These are phyloP conservation scores for Itoplectis maculator DNA, from an alignment of 2,888 invertebrate genomes.

Conservation along the genomic window DNA sequence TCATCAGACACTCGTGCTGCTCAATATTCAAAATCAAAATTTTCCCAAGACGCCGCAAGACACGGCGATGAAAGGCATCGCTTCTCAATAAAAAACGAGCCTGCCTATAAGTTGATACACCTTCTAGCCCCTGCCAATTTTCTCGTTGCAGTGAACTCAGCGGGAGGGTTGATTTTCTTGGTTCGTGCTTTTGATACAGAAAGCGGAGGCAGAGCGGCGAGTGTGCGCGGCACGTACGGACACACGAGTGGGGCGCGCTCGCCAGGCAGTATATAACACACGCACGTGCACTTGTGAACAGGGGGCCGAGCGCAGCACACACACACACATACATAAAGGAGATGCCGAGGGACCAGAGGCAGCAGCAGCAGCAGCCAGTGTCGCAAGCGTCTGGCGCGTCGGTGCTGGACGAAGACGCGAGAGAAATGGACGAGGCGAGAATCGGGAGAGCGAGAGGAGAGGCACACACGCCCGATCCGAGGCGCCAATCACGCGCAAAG, in stretches of 20 bases:
- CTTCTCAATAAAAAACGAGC: too few species aligned
- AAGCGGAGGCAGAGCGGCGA: slow-evolving; percentile 28
- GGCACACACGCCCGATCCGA: slow-evolving; percentile 77
- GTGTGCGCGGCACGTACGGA: slow-evolving; percentile 32
- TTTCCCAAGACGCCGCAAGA: too few species aligned
- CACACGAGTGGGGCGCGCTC: slow-evolving; percentile 29
- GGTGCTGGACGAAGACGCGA: slow-evolving; percentile 7
- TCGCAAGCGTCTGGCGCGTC: slow-evolving; percentile 4
- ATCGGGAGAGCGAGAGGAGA: slow-evolving; percentile 58
- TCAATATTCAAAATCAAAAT: too few species aligned
- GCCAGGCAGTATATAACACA: slow-evolving; percentile 39
- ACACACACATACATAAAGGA: too few species aligned
- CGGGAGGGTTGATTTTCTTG: slow-evolving; percentile 50
- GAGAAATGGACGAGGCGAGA: slow-evolving; percentile 40
- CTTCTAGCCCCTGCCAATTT: neutral
- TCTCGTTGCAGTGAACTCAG: slow-evolving; percentile 2
- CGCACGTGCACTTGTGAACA: slow-evolving; percentile 51
- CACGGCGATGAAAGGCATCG: too few species aligned
- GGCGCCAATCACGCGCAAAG: slow-evolving; percentile 84
- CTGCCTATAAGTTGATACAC: too few species aligned
- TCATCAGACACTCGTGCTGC: too few species aligned
- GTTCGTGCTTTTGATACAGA: slow-evolving; percentile 45
- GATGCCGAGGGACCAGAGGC: neutral
- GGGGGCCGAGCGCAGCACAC: slow-evolving; percentile 9
- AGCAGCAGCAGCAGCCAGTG: neutral